Evolutionary conservation across 1,140 invertebrate genomes (phyloP).

Genomic region (Cyrtorhinus lividipennis): DNA sequence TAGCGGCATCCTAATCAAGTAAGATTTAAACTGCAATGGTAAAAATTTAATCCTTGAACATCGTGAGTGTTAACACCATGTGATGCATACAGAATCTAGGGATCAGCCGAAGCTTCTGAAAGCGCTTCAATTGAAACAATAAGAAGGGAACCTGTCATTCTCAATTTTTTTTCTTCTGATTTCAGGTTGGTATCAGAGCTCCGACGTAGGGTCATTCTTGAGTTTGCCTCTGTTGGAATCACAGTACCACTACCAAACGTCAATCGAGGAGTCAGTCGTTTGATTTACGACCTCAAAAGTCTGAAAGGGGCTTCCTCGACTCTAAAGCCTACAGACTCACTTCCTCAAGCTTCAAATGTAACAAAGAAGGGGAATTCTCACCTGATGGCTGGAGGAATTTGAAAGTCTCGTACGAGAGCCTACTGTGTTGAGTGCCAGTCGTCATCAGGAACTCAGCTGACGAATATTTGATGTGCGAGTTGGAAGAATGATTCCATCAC

Average conservation of each 20-base stretch:
- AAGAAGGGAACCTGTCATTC: too few relatives aligned
- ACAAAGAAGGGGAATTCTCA: slow-evolving; percentile 85
- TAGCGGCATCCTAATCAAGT: too few relatives aligned
- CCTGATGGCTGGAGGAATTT: slow-evolving; percentile 75
- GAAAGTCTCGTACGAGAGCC: slow-evolving; percentile 83
- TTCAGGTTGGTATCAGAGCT: slow-evolving; percentile 90
- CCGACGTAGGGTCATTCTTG: slow-evolving; percentile 92
- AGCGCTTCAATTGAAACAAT: too few relatives aligned
- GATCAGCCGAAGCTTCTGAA: too few relatives aligned
- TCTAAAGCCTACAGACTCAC: slow-evolving; percentile 92
- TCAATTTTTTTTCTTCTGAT: too few relatives aligned
- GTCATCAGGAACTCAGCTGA: slow-evolving; percentile 88
- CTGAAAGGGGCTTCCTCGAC: slow-evolving; percentile 87
- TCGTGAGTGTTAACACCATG: too few relatives aligned
- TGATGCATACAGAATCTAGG: too few relatives aligned
- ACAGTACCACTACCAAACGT: slow-evolving; percentile 95
- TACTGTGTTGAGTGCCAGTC: slow-evolving; percentile 92
- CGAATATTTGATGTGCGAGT: slow-evolving; percentile 93
- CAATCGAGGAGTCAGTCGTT: slow-evolving; percentile 96
- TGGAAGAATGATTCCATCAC: slow-evolving; percentile 80
- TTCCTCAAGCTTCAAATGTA: slow-evolving; percentile 84
- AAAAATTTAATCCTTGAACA: too few relatives aligned
- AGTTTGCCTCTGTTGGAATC: slow-evolving; percentile 84
- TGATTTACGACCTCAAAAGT: slow-evolving; percentile 95
- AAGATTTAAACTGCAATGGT: too few relatives aligned